phyloP scores from a whole-genome alignment of 2,797 vertebrate genomes.

The Lacerta agilis region DNA sequence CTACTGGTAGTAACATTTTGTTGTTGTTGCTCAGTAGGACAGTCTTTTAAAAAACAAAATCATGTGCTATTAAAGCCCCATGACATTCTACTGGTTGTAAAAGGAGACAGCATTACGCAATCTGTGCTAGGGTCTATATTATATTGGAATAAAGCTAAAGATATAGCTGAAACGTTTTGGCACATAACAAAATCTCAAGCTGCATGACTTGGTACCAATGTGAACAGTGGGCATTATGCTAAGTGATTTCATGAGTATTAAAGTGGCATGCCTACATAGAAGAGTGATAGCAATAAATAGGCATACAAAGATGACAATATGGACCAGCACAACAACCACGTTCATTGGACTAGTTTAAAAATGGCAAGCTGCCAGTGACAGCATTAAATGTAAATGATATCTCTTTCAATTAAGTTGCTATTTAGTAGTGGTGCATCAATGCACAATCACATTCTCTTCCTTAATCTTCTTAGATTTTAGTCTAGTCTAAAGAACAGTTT shows the following conservation, averaged over 20 bases:
- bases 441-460: not conserved
- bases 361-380: not conserved
- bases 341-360: not conserved
- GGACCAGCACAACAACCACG: not conserved
- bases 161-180: not conserved
- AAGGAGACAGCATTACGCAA: not conserved
- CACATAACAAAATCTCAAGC: not conserved
- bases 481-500: not conserved
- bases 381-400: not conserved
- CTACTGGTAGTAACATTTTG: conserved; percentile 23
- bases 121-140: not conserved
- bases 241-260: not conserved
- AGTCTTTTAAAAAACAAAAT: conserved; percentile 21
- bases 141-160: not conserved
- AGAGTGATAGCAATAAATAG: not conserved
- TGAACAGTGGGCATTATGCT: not conserved
- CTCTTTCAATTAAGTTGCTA: not conserved
- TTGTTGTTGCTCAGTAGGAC: not conserved
- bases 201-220: not conserved
- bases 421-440: not conserved
- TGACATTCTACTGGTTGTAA: conserved; percentile 3
- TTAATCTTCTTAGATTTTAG: not conserved
- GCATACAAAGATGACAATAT: not conserved
- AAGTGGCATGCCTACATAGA: not conserved
- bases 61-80: conserved; percentile 37